Conservation (phyloP, 1,140 invertebrate genomes). For the Hermatobates lingyangjiaoensis region DNA sequence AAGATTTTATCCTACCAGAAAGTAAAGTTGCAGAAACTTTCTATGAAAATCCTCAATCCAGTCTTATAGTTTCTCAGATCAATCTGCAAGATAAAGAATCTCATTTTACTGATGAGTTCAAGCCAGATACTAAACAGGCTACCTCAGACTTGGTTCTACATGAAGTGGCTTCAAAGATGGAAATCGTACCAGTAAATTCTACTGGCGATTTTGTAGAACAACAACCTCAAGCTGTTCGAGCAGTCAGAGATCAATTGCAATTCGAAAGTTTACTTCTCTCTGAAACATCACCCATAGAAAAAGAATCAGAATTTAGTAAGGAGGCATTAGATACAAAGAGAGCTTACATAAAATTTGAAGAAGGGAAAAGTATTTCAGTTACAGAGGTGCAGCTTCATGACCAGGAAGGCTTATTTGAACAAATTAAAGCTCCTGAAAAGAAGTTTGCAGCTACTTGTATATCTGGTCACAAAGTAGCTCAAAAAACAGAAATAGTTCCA, state of each 20-base stretch:
- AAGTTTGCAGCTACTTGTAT: slow-evolving; percentile 12
- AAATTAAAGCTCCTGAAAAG: slow-evolving; percentile 8
- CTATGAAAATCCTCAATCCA: slow-evolving; percentile 14
- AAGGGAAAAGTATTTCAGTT: slow-evolving; percentile 26
- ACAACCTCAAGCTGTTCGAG: slow-evolving; percentile 8
- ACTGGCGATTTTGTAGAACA: slow-evolving; percentile 7
- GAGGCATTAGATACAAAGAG: slow-evolving; percentile 20
- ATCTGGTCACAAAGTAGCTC: slow-evolving; percentile 10
- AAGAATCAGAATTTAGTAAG: slow-evolving; percentile 19
- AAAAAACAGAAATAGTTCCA: slow-evolving; percentile 20
- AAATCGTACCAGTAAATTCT: slow-evolving; percentile 11
- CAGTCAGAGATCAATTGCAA: slow-evolving; percentile 12
- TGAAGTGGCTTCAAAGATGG: slow-evolving; percentile 18
- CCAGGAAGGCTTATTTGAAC: slow-evolving; percentile 14
- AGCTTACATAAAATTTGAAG: slow-evolving; percentile 25
- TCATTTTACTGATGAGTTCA: slow-evolving; percentile 14
- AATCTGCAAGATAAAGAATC: slow-evolving; percentile 18
- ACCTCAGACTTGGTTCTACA: slow-evolving; percentile 21
- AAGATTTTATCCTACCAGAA: slow-evolving; percentile 14
- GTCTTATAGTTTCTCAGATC: slow-evolving; percentile 20
- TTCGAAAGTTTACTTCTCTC: slow-evolving; percentile 15
- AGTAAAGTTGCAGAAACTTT: slow-evolving; percentile 16
- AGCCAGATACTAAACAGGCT: slow-evolving; percentile 14
- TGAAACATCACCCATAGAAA: slow-evolving; percentile 15
- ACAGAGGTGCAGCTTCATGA: slow-evolving; percentile 28